Conservation (phyloP, 1,140 invertebrate species). For the Spodoptera frugiperda region DNA sequence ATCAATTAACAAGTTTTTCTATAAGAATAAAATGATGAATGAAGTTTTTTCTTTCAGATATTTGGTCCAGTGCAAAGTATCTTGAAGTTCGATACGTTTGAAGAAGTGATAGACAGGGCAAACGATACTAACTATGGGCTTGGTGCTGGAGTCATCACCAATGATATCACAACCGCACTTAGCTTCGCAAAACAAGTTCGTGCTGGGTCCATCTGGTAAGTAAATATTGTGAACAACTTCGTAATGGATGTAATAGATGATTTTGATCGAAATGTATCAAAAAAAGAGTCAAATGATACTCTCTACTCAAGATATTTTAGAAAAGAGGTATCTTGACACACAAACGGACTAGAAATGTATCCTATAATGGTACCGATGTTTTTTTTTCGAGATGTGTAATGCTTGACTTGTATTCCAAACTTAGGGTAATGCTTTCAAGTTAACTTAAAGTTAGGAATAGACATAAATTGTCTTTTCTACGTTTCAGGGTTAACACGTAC, state of each 20-base stretch:
- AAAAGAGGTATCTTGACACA: no score
- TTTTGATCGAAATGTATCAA: no score
- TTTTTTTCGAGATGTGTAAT: no score
- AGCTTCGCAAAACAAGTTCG: constrained; percentile 91
- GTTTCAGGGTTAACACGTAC: constrained; percentile 91
- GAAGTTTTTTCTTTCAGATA: constrained; percentile 78
- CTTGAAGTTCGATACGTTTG: constrained; percentile 94
- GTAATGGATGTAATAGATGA: no score
- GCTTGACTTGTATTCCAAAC: no score
- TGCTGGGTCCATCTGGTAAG: constrained; percentile 96
- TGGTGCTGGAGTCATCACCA: constrained; percentile 95
- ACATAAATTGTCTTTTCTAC: background rate
- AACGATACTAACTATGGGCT: constrained; percentile 96
- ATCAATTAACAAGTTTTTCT: no score
- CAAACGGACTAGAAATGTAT: no score
- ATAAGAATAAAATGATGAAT: no score
- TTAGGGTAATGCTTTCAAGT: no score
- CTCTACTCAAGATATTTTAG: no score
- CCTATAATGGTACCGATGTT: no score
- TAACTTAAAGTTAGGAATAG: background rate
- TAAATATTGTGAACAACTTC: constrained; percentile 62
- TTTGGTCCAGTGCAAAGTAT: constrained; percentile 98
- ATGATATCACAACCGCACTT: constrained; percentile 93
- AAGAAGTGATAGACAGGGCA: constrained; percentile 95
- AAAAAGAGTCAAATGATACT: no score